Conservation (phyloP, 2,113 vertebrate species). For the Galemys pyrenaicus region DNA sequence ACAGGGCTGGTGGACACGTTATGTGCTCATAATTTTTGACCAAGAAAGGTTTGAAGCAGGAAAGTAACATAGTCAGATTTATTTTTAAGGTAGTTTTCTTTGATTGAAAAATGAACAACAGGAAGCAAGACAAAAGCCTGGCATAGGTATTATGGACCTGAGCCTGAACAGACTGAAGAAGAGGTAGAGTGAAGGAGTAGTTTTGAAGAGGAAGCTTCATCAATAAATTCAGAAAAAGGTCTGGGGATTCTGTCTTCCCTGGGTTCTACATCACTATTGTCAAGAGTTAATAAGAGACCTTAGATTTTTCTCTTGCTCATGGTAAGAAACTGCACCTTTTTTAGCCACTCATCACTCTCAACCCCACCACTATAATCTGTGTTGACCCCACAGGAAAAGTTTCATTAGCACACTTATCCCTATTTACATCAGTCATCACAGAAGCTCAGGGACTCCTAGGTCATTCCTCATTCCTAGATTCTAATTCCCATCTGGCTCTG, state of each 20-base stretch:
- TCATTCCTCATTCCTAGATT: background rate
- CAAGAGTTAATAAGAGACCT: background rate
- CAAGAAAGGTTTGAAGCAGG: background rate
- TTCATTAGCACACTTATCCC: slow-evolving; percentile 2
- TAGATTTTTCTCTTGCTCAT: background rate
- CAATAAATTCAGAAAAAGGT: background rate
- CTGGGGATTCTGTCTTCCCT: background rate
- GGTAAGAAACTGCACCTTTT: background rate
- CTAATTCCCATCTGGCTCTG: background rate
- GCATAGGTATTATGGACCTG: rapidly evolving
- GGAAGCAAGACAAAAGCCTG: background rate
- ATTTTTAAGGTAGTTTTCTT: background rate
- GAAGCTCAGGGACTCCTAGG: background rate
- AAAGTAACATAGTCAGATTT: background rate
- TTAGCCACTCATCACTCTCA: background rate
- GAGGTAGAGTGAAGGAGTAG: background rate
- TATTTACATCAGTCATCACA: background rate
- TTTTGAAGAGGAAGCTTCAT: background rate
- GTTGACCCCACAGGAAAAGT: background rate
- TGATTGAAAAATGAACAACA: background rate
- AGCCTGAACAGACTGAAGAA: background rate
- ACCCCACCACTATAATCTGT: background rate
- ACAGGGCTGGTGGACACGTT: no score
- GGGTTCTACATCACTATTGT: no score
- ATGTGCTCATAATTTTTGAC: background rate